Evolutionary conservation across 2,113 vertebrate genomes (phyloP).

Genomic region (Apteryx mantelli): DNA sequence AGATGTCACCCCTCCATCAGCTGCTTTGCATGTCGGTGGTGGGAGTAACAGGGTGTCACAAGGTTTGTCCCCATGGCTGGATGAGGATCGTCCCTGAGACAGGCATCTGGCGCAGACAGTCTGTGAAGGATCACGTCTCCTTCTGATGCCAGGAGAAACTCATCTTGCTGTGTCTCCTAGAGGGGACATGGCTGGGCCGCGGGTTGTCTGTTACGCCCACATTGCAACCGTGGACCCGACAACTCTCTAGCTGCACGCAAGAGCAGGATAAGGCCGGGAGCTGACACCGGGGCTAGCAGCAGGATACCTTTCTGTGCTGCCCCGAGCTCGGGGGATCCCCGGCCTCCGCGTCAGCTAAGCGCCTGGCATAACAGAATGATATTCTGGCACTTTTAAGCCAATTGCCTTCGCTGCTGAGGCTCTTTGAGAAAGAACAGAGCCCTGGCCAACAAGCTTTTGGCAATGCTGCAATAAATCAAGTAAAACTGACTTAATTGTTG

Average conservation of each 20-base stretch:
- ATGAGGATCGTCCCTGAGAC: not conserved
- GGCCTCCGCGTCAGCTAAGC: accelerated
- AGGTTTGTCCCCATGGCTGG: accelerated
- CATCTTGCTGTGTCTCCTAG: accelerated
- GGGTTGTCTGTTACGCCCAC: not conserved
- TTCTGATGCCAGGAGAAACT: not conserved
- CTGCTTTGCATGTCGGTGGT: not conserved
- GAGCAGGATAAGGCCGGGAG: too few species aligned
- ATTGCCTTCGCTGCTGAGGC: not conserved
- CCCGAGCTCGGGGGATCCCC: not conserved
- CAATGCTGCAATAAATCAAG: not conserved
- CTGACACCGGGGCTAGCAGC: too few species aligned
- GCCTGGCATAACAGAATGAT: accelerated
- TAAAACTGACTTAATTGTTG: not conserved
- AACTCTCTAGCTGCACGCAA: too few species aligned
- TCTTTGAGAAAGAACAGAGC: not conserved
- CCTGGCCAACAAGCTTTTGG: not conserved
- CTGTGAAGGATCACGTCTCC: not conserved
- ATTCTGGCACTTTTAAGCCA: not conserved
- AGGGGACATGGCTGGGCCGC: not conserved
- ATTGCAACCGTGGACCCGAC: not conserved
- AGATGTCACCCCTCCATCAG: not conserved
- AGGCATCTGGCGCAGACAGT: not conserved
- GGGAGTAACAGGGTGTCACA: not conserved
- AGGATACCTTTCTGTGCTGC: not conserved